These are phyloP conservation scores for Automeris io DNA, from an alignment of 2,888 invertebrate species.

Conservation along the genomic window DNA sequence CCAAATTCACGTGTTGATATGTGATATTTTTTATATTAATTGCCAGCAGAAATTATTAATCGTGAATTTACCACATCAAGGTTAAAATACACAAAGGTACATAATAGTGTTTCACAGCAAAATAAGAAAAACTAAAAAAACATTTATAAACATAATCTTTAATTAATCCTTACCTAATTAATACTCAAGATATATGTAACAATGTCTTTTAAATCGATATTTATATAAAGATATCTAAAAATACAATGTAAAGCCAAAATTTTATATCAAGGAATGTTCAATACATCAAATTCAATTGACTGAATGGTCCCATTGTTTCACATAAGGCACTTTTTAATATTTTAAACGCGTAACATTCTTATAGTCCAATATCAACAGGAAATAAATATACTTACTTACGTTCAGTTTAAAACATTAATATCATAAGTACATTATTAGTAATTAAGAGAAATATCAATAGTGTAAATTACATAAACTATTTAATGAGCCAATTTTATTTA, in stretches of 20 bases:
- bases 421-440: conserved; percentile 49
- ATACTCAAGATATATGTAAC: conserved; percentile 67
- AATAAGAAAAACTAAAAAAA: conserved; percentile 16
- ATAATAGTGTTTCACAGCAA: not conserved
- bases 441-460: conserved; percentile 21
- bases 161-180: conserved; percentile 56
- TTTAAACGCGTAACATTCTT: conserved; percentile 16
- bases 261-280: conserved; percentile 66
- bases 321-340: conserved; percentile 50
- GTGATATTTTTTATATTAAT: too few relatives aligned
- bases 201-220: conserved; percentile 50
- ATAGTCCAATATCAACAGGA: conserved; percentile 31
- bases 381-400: conserved; percentile 38
- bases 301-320: conserved; percentile 51
- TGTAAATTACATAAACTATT: conserved; percentile 24
- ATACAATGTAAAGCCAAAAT: conserved; percentile 44
- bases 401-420: conserved; percentile 39
- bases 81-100: not conserved
- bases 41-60: too few relatives aligned
- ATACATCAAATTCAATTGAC: conserved; percentile 59
- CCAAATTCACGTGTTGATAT: too few relatives aligned
- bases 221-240: conserved; percentile 47
- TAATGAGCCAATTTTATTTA: conserved; percentile 38
- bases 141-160: conserved; percentile 45
- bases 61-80: too few relatives aligned